Base-by-base conservation (phyloP, 2,888 invertebrate genomes). In the Emmelina monodactyla region DNA sequence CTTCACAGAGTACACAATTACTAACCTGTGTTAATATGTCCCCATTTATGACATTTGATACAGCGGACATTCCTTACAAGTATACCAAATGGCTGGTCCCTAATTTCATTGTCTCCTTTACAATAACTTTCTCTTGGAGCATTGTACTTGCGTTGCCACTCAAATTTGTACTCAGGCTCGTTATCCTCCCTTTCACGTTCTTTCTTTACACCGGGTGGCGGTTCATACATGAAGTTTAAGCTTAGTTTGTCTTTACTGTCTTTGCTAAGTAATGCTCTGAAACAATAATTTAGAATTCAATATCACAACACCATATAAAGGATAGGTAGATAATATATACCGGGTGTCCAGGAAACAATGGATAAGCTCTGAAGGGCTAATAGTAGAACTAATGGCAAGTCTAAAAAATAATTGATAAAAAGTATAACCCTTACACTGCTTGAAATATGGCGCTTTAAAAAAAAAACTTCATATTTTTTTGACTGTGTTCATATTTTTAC, bases 11-110 rank as follows among this genome's bases (percentile, higher is more conserved):
- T 4, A 25, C 6, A 22, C 4, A 14, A 25, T n/a, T n/a, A 13
- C 12, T 10, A 37, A 38, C 88, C 89, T 70, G 91, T 97, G 65
- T 97, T 97, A 35, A 97, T 92, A 61, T 99, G 99, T 6, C 99
- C 99, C 98, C 98, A 99, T 62, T 97, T 97, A 63, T 97, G 95
- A 59, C 99, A 99, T 66, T 98, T 98, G 39, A 99, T 95, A 57
- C 99, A 99, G 19, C 98, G 85, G 0, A 99, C 98, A 80, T 99
- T 97, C 35, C 97, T 82, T 2, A 97, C 97, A 72, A 96, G 88
- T 53, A 98, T 98, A 22, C 98, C 98, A 83, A 98, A 98, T 0
- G 98, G 98, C 66, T 98, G 97, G 75, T 99, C 99, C 39, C 94
- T 84, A 53, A 99, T 98, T 66, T 95, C 94, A 44, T 95, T 94